Percentiles rank a stretch among this genome's conserved stretches.
These are phyloP conservation scores for Hipparchia sbordonii DNA, from an alignment of 2,888 invertebrate genomes.

Conservation along the genomic window DNA sequence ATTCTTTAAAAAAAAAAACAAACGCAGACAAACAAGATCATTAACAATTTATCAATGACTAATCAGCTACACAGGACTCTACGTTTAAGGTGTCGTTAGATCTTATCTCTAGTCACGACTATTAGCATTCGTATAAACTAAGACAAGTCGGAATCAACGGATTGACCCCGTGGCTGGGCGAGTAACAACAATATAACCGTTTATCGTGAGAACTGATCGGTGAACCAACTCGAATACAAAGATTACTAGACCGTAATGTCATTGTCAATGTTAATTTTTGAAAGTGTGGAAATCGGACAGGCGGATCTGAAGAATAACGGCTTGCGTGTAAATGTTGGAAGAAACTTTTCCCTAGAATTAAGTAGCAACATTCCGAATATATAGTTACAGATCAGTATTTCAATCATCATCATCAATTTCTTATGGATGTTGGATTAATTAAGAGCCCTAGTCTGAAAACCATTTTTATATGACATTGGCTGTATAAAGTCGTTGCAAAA, in stretches of 20 bases:
- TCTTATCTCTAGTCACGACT: constrained; percentile 15
- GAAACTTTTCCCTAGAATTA: neutral
- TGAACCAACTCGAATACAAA: neutral
- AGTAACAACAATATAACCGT: neutral
- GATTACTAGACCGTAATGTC: constrained; percentile 21
- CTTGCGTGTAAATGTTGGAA: neutral
- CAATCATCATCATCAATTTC: too few relatives aligned
- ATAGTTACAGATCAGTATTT: too few relatives aligned
- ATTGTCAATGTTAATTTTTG: constrained; percentile 19
- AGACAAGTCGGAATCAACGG: neutral
- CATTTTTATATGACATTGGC: too few relatives aligned
- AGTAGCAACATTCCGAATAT: neutral
- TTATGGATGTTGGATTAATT: too few relatives aligned
- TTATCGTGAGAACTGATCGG: constrained; percentile 18
- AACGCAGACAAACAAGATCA: neutral
- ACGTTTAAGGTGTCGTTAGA: constrained; percentile 14
- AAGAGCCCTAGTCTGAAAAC: too few relatives aligned
- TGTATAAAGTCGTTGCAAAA: too few relatives aligned
- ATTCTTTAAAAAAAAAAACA: too few relatives aligned
- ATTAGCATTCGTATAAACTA: neutral
- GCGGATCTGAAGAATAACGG: neutral
- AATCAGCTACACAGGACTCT: neutral
- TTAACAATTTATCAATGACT: constrained; percentile 6
- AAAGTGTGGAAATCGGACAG: constrained; percentile 16
- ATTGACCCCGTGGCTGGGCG: neutral